Evolutionary conservation across 37 sponge, comb jelly and placozoan genomes (phyloP).

Genomic region (Tethya wilhelma): DNA sequence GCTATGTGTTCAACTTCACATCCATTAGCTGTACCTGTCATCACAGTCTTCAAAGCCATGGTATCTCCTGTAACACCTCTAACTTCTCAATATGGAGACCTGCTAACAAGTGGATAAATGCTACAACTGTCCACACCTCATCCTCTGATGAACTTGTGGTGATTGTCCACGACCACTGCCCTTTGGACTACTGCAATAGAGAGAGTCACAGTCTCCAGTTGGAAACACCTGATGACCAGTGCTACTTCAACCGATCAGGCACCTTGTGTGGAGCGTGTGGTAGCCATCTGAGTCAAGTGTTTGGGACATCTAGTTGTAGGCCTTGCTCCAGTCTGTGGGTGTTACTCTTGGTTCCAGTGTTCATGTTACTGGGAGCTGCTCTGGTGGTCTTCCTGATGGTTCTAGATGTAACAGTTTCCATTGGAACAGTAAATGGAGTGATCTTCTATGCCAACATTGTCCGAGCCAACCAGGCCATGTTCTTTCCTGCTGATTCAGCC

Average conservation of each 20-base stretch:
- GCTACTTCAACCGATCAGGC: too few relatives aligned
- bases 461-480: constrained; percentile 1
- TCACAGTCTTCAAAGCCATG: too few relatives aligned
- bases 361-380: constrained; percentile 2
- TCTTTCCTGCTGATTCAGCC: background rate
- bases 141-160: background rate
- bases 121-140: too few relatives aligned
- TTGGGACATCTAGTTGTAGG: constrained; percentile 21
- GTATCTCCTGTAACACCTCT: too few relatives aligned
- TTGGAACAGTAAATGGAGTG: background rate
- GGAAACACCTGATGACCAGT: constrained; percentile 12
- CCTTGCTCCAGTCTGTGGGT: constrained; percentile 9
- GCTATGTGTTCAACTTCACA: too few relatives aligned
- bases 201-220: background rate
- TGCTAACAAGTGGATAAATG: too few relatives aligned
- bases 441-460: too few relatives aligned
- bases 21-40: too few relatives aligned
- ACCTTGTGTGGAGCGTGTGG: constrained; percentile 27
- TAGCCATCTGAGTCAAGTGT: constrained; percentile 1
- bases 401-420: background rate
- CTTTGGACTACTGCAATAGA: constrained; percentile 10
- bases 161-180: constrained; percentile 3
- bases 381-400: constrained; percentile 3
- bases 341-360: background rate
- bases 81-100: too few relatives aligned